phyloP scores from a whole-genome alignment of 2,113 vertebrate genomes.

The Engraulis encrasicolus region DNA sequence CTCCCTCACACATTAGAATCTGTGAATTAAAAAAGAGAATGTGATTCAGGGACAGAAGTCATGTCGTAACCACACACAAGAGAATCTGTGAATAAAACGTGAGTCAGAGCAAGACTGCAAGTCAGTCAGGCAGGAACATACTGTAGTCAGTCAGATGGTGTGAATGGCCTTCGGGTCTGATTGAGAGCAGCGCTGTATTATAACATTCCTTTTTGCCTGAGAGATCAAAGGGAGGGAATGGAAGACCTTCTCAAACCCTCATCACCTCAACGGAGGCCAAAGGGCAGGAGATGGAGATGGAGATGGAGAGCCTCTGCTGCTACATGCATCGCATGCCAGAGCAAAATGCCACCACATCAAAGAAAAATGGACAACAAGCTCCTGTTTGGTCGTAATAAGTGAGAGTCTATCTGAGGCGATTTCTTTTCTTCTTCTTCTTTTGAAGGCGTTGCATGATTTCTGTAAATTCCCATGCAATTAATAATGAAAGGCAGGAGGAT shows the following conservation, averaged over 20 bases:
- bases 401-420: not conserved
- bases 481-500: too few relatives aligned
- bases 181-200: not conserved
- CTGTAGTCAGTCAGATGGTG: not conserved
- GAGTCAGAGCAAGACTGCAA: not conserved
- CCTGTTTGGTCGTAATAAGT: not conserved
- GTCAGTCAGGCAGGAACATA: too few relatives aligned
- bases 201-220: not conserved
- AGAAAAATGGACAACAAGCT: not conserved
- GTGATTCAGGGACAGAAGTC: not conserved
- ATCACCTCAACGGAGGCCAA: not conserved
- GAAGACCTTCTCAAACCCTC: not conserved
- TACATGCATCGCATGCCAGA: not conserved
- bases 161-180: not conserved
- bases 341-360: conserved; percentile 15
- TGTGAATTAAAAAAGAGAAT: conserved; percentile 11
- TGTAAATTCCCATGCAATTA: too few relatives aligned
- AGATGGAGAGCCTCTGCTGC: not conserved
- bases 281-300: not conserved
- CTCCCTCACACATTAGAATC: not conserved
- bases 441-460: too few relatives aligned
- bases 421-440: too few relatives aligned
- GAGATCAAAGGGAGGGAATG: not conserved
- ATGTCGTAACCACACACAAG: not conserved
- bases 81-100: conserved; percentile 1